phyloP scores from a whole-genome alignment of 2,113 vertebrate species.

The Hylia prasina region DNA sequence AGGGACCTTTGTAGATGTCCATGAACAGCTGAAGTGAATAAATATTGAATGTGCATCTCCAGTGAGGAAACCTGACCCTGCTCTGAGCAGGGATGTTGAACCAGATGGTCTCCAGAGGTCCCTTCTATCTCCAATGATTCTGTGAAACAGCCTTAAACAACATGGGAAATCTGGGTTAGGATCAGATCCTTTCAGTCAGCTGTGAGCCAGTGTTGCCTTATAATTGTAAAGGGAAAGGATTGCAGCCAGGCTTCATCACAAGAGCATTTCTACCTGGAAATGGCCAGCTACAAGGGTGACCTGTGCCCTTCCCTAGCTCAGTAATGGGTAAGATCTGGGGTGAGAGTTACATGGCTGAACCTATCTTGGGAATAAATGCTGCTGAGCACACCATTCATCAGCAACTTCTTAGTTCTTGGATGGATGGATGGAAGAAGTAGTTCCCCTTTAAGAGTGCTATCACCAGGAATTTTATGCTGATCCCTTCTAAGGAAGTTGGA shows the following conservation, averaged over 20 bases:
- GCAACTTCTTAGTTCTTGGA: background rate
- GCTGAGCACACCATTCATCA: background rate
- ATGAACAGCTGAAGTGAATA: background rate
- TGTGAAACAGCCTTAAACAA: background rate
- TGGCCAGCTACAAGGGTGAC: background rate
- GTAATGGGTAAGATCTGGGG: background rate
- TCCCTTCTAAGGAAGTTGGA: background rate
- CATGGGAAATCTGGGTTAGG: background rate
- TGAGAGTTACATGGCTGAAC: background rate
- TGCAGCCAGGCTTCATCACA: background rate
- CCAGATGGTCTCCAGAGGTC: background rate
- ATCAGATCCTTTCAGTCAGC: background rate
- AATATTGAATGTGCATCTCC: background rate
- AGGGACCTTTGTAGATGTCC: background rate
- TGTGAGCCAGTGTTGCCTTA: background rate
- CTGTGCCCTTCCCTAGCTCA: background rate
- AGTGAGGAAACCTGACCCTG: background rate
- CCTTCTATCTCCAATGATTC: background rate
- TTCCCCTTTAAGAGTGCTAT: background rate
- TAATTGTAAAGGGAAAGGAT: background rate
- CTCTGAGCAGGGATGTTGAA: background rate
- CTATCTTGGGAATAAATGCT: background rate
- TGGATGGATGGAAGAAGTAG: background rate
- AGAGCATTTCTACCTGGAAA: background rate
- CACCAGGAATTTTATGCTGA: background rate